Conservation (phyloP, 2,888 invertebrate genomes). For the Erebia ligea region DNA sequence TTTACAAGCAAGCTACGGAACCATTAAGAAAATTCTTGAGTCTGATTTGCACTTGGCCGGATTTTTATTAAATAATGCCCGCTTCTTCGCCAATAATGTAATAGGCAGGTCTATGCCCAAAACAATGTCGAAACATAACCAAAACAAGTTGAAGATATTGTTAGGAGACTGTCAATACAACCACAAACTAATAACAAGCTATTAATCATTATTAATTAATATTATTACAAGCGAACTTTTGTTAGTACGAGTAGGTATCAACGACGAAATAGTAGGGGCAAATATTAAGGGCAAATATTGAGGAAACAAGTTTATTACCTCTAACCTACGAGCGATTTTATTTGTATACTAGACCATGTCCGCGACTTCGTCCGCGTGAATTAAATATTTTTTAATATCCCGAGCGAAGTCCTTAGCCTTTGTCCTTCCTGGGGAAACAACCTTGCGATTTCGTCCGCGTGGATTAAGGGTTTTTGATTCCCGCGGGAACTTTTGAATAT, state of each 20-base stretch:
- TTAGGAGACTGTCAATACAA: constrained; percentile 10
- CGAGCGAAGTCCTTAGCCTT: no score
- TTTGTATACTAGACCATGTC: no score
- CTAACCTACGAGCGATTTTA: not conserved
- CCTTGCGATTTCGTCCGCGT: no score
- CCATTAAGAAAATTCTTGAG: no score
- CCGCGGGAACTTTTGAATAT: no score
- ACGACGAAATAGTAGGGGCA: constrained; percentile 9
- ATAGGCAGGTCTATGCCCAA: not conserved
- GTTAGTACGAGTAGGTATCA: constrained; percentile 20
- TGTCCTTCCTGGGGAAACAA: no score
- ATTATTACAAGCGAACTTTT: constrained; percentile 7
- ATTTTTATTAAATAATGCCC: no score
- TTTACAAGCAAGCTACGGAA: no score
- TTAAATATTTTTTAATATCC: no score
- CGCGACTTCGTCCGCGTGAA: no score
- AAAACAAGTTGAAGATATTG: constrained; percentile 1
- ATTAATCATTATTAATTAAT: constrained; percentile 10
- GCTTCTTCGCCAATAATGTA: not conserved
- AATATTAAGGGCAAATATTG: not conserved
- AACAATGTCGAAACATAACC: not conserved
- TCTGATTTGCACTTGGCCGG: no score
- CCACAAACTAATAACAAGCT: constrained; percentile 17
- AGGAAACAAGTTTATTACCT: constrained; percentile 4
- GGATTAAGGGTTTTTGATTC: no score